Evolutionary conservation across 2,888 invertebrate genomes (phyloP), one percentile per base, ranked within the genome.

Genomic region (Nineta flava): DNA sequence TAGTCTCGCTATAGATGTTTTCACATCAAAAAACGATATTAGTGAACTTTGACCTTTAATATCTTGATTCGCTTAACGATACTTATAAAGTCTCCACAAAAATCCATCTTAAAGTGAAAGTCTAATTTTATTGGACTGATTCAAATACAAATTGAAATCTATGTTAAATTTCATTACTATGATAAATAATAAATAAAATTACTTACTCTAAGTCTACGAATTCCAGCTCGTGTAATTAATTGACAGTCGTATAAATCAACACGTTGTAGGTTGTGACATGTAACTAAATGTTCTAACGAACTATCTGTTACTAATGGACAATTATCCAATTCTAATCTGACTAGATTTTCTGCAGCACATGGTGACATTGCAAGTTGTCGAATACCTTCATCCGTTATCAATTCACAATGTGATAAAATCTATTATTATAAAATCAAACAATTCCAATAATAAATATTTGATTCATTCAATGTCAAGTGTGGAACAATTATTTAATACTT

Each of bases 191-290:
- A n/a, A n/a, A n/a, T n/a, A n/a, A 26, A 26, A 26, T 26, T 47
- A 67, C 75, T 65, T 69, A 97, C 97, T 77, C 94, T 82, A 57
- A 99, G 79, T 71, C 93, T 82, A 60, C 92, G 79, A 65, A 99
- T 99, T 57, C 96, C 99, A 62, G 90, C 87, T 63, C 96, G 80
- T 47, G 97, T 96, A 61, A 99, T 96, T 61, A 95, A 81, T 74
- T 97, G 97, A 71, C 99, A 99, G 74, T 99, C 99, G 68, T 97
- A 99, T 51, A 99, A 75, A 69, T 97, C 99, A 59, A 99, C 93
- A 55, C 96, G 80, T 71, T 95, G 90, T 60, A 99, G 76, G 68
- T 92, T 91, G 72, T 92, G 91, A 71, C 95, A 96, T 52, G 90
- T 85, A 56, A 82, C 84, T 59, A 99, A 79, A 71, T 96, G 92